Base-by-base conservation (phyloP, 1,140 invertebrate species). In the Mizuhopecten yessoensis region DNA sequence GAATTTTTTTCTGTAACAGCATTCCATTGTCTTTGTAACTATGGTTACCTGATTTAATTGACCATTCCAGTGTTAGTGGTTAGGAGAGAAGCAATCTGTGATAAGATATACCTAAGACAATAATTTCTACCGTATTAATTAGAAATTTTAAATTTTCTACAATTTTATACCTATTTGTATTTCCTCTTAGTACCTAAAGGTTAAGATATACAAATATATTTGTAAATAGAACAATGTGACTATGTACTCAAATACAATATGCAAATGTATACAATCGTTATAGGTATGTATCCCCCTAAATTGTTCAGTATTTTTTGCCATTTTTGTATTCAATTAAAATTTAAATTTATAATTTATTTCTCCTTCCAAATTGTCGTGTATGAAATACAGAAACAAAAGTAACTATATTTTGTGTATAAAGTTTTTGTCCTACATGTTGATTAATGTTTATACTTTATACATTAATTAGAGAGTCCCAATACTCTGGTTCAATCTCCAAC, bases 161-260 rank as follows among this genome's bases (percentile, higher is more conserved):
- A n/a, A 75, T 29, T 75, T 75, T 75, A 75, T 75, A 75, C 57
- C n/a, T 75, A 13, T 75, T 49, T 75, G 57, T 75, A 29, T 75
- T 75, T 75, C n/a, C 15, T 29, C 0, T 29, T 7, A 5, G 23
- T 75, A 75, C 57, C 23, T 75, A 9, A 23, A 75, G 29, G 23
- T 7, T 29, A 13, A 75, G 23, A 75, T 29, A n/a, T n/a, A n/a
- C n/a, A n/a, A n/a, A n/a, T n/a, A 29, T 45, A 45, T 45, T 13
- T 75, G 57, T 75, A 75, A 75, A 75, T 29, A 75, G 20, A 23
- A n/a, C 17, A 3, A n/a, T 75, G 23, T n/a, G n/a, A n/a, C n/a
- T n/a, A 29, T 75, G 57, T 75, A 75, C 9, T 75, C n/a, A 75
- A 75, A 75, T 75, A 75, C 11, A 29, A 29, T 49, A 49, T 49